Evolutionary conservation across 2,888 invertebrate genomes (phyloP).

Genomic region (Gibbula magus): DNA sequence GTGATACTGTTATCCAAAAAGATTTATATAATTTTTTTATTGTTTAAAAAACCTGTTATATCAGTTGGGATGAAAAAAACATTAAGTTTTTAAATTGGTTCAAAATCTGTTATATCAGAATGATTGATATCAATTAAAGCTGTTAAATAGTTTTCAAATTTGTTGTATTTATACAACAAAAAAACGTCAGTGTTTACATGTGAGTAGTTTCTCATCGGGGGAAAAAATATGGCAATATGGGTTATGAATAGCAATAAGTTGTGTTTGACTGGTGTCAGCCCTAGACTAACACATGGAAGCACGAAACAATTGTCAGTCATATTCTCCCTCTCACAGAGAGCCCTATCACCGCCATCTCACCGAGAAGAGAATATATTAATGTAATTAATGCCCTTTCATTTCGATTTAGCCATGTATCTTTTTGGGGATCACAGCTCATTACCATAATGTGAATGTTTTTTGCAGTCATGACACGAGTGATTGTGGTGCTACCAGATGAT

Average conservation of each 20-base stretch:
- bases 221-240: neutral
- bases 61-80: no score
- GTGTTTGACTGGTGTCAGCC: neutral
- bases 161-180: no score
- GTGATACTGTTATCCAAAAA: no score
- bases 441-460: conserved; percentile 10
- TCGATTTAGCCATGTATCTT: neutral
- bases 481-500: neutral
- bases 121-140: no score
- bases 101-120: no score
- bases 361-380: conserved; percentile 13
- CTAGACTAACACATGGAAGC: neutral
- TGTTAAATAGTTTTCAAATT: no score
- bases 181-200: neutral
- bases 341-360: neutral
- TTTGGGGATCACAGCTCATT: neutral
- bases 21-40: no score
- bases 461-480: neutral
- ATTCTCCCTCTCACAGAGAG: neutral
- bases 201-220: neutral
- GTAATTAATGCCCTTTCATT: neutral
- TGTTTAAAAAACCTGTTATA: no score
- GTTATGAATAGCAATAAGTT: neutral
- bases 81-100: no score
- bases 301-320: conserved; percentile 12